Evolutionary conservation across 30 jellyfish, hydroid and myxozoan species (phyloP).

Genomic region (Clytia hemisphaerica): DNA sequence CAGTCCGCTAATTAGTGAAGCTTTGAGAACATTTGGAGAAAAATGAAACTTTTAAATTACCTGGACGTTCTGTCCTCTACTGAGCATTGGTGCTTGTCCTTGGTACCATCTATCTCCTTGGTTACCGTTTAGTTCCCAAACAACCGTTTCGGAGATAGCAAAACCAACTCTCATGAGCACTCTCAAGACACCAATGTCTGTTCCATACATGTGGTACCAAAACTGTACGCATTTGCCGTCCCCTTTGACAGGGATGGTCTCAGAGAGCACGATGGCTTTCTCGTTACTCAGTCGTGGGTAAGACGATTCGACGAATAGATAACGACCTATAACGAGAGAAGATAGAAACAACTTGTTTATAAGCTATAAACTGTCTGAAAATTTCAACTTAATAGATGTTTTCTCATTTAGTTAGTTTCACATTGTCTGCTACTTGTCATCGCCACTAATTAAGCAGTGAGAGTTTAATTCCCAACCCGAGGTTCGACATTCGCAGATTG

Average conservation of each 20-base stretch:
- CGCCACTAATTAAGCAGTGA: too few species aligned
- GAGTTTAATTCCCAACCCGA: too few species aligned
- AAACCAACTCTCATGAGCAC: slow-evolving; percentile 50
- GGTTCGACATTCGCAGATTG: too few species aligned
- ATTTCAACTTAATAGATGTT: too few species aligned
- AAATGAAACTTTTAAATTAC: too few species aligned
- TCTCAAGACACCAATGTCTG: slow-evolving; percentile 67
- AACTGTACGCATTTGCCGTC: slow-evolving; percentile 59
- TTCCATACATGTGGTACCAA: slow-evolving; percentile 91
- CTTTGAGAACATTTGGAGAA: too few species aligned
- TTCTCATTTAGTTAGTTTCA: too few species aligned
- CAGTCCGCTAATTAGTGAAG: too few species aligned
- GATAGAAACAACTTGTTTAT: not conserved
- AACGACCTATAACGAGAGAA: slow-evolving; percentile 44
- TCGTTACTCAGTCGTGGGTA: slow-evolving; percentile 79
- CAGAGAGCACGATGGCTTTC: slow-evolving; percentile 59
- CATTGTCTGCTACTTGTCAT: too few species aligned
- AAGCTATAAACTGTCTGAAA: not conserved
- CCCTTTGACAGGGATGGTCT: slow-evolving; percentile 49
- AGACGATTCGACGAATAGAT: slow-evolving; percentile 63
- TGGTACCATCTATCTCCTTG: slow-evolving; percentile 69
- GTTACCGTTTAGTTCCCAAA: slow-evolving; percentile 63
- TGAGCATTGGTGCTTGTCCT: slow-evolving; percentile 64
- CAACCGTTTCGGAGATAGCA: slow-evolving; percentile 55
- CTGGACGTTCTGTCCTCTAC: slow-evolving; percentile 73